Evolutionary conservation across 2,113 vertebrate genomes (phyloP).

Genomic region (Malurus alboscapulatus): DNA sequence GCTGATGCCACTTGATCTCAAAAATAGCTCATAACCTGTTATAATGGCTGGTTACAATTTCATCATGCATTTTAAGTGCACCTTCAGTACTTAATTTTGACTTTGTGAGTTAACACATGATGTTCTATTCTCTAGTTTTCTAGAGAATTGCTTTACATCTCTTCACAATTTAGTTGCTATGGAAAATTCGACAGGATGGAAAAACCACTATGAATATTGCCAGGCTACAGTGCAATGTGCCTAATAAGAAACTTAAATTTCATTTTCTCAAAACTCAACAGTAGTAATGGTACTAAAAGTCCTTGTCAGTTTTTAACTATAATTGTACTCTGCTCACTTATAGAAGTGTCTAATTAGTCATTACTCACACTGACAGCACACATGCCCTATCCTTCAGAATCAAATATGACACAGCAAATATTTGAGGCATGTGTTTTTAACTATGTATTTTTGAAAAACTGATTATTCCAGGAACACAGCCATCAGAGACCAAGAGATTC

Average conservation of each 20-base stretch:
- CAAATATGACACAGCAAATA: conserved; percentile 47
- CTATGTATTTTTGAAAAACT: background rate
- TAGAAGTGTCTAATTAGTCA: conserved; percentile 13
- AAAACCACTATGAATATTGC: background rate
- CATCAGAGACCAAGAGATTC: conserved; percentile 21
- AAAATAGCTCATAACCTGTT: background rate
- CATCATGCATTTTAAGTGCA: background rate
- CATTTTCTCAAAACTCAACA: background rate
- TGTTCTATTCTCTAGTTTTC: background rate
- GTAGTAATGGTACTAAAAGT: background rate
- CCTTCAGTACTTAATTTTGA: background rate
- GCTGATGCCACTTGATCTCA: background rate
- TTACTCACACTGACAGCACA: conserved; percentile 31
- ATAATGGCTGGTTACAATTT: background rate
- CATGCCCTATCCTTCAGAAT: conserved; percentile 3
- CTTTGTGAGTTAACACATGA: background rate
- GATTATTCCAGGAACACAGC: conserved; percentile 32
- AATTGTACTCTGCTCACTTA: background rate
- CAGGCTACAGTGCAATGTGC: background rate
- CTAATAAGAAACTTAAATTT: conserved; percentile 24
- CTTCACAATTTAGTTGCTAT: background rate
- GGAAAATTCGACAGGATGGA: conserved; percentile 24
- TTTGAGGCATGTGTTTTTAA: conserved; percentile 3
- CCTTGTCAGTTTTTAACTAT: background rate
- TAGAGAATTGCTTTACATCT: background rate